phyloP scores from a whole-genome alignment of 2,888 invertebrate species.

The Amiota minor region DNA sequence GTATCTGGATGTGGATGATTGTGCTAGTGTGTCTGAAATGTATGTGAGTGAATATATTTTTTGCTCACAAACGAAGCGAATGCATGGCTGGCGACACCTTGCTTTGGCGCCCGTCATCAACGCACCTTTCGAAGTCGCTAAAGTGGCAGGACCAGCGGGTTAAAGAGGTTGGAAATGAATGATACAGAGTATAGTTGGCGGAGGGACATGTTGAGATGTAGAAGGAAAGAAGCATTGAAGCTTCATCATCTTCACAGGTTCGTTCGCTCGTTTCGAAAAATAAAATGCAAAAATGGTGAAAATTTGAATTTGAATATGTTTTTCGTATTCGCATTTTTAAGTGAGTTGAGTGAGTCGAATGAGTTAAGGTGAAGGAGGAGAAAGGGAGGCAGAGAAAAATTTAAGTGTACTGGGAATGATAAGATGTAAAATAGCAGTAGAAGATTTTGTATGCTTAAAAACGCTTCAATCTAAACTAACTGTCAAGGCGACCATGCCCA shows the following conservation, averaged over 20 bases:
- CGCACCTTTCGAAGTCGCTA: neutral
- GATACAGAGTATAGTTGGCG: too few relatives aligned
- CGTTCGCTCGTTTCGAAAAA: neutral
- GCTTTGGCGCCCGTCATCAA: constrained; percentile 49
- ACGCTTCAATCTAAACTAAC: too few relatives aligned
- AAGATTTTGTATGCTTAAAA: too few relatives aligned
- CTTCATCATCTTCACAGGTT: neutral
- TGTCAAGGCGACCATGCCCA: too few relatives aligned
- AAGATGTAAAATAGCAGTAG: too few relatives aligned
- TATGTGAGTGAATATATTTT: constrained; percentile 53
- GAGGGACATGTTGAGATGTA: constrained; percentile 49
- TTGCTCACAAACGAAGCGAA: constrained; percentile 43
- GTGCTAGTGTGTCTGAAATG: neutral
- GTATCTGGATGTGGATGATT: neutral
- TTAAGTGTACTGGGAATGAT: neutral
- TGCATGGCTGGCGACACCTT: constrained; percentile 49
- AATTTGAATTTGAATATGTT: constrained; percentile 66
- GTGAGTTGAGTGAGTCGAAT: neutral
- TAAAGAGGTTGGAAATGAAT: too few relatives aligned
- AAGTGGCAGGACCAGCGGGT: neutral
- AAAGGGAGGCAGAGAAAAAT: too few relatives aligned
- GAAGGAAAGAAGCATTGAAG: constrained; percentile 48
- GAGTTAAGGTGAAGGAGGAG: too few relatives aligned
- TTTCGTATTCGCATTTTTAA: constrained; percentile 47
- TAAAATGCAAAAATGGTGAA: constrained; percentile 56